Conservation (phyloP, 1,140 invertebrate genomes). For the Megalopta genalis region DNA sequence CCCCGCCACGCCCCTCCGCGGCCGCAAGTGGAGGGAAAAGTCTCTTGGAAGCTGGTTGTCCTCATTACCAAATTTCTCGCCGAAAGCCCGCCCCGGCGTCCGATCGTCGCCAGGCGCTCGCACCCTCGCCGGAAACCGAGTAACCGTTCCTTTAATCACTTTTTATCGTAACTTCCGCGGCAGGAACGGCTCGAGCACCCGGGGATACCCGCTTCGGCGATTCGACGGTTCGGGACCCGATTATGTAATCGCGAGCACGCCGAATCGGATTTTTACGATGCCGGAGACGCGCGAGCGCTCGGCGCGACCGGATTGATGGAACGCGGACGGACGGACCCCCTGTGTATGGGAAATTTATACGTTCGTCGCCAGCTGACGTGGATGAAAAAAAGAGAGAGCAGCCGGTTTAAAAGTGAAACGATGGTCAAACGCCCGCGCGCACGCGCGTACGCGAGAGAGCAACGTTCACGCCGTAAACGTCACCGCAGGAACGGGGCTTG, state of each 20-base stretch:
- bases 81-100: no score
- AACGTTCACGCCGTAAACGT: slow-evolving; percentile 4
- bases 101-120: no score
- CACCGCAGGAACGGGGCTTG: background rate
- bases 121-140: background rate
- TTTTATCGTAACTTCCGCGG: background rate
- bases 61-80: slow-evolving; percentile 38
- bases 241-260: slow-evolving; percentile 17
- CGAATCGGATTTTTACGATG: slow-evolving; percentile 18
- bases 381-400: background rate
- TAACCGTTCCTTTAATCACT: background rate
- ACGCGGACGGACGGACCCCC: background rate
- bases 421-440: background rate
- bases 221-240: background rate
- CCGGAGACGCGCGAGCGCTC: background rate
- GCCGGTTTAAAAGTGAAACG: slow-evolving; percentile 11
- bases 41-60: slow-evolving; percentile 44
- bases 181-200: no score
- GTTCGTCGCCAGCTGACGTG: background rate
- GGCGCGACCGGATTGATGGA: background rate
- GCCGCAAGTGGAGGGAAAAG: slow-evolving; percentile 48
- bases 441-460: no score
- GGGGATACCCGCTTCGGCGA: no score
- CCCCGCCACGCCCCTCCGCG: background rate
- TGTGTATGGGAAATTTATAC: slow-evolving; percentile 12